A percentile compares a stretch with the other conserved stretches of the same genome.
phyloP scores from a whole-genome alignment of 2,113 vertebrate species.

The Macroglossus sobrinus region DNA sequence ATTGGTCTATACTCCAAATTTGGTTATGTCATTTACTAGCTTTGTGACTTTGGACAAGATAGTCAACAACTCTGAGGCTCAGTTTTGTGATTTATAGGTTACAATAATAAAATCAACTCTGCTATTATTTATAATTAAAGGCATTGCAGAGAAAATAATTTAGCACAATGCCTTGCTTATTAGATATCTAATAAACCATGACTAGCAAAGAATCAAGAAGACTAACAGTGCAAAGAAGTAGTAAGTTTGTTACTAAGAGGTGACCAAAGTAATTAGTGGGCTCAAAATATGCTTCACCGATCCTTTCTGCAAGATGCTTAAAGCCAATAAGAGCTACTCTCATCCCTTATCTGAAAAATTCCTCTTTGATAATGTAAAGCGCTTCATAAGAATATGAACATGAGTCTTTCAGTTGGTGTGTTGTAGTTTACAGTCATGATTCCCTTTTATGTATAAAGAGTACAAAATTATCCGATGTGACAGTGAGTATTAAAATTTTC shows the following conservation, averaged over 20 bases:
- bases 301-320: neutral
- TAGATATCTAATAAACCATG: neutral
- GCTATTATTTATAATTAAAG: neutral
- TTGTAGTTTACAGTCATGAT: neutral
- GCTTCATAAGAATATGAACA: neutral
- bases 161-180: neutral
- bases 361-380: neutral
- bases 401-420: neutral
- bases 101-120: neutral
- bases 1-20: neutral
- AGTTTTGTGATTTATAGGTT: neutral
- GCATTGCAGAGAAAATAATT: neutral
- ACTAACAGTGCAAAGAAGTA: neutral
- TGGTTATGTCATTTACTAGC: neutral
- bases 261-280: neutral
- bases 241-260: neutral
- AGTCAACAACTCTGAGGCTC: neutral
- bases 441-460: neutral
- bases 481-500: neutral
- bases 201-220: neutral
- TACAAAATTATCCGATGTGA: neutral
- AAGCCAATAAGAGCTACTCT: neutral
- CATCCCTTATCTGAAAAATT: neutral
- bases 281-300: neutral
- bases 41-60: neutral